These are phyloP conservation scores for Streptopelia turtur DNA, from an alignment of 2,797 vertebrate genomes.

Conservation along the genomic window DNA sequence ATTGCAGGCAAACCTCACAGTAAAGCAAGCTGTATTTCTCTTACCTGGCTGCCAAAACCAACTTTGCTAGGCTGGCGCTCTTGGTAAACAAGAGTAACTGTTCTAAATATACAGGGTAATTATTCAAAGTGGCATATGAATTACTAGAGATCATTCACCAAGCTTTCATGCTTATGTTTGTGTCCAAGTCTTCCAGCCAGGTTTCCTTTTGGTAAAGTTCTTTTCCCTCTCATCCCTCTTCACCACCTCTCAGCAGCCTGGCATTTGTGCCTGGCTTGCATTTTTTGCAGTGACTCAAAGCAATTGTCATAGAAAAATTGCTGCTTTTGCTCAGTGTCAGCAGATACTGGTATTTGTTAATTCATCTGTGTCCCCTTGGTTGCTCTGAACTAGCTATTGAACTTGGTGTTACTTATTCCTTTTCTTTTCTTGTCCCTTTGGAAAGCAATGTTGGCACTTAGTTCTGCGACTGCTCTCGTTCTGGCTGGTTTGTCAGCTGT, in stretches of 20 bases:
- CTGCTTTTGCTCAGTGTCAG: not conserved
- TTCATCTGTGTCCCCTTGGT: not conserved
- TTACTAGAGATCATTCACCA: not conserved
- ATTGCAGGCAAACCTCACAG: not conserved
- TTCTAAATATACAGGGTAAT: not conserved
- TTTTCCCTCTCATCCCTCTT: not conserved
- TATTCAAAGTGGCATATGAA: not conserved
- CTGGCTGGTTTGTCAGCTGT: not conserved
- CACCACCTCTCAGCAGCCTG: not conserved
- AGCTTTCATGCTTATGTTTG: not conserved
- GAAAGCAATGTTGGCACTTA: not conserved
- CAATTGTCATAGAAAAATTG: not conserved
- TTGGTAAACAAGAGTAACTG: not conserved
- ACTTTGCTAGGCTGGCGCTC: not conserved
- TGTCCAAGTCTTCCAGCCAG: not conserved
- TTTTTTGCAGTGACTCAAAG: not conserved
- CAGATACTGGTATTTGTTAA: not conserved
- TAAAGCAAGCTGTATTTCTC: not conserved
- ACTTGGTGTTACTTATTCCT: not conserved
- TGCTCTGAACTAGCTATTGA: not conserved
- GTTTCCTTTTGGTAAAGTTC: not conserved
- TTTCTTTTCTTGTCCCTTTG: not conserved
- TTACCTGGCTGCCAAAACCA: not conserved
- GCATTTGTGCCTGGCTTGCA: not conserved
- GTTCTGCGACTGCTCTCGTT: not conserved